A percentile compares a stretch with the other conserved stretches of the same genome.
phyloP scores from a whole-genome alignment of 64 coral and sea anemone genomes.

The Pocillopora damicornis region DNA sequence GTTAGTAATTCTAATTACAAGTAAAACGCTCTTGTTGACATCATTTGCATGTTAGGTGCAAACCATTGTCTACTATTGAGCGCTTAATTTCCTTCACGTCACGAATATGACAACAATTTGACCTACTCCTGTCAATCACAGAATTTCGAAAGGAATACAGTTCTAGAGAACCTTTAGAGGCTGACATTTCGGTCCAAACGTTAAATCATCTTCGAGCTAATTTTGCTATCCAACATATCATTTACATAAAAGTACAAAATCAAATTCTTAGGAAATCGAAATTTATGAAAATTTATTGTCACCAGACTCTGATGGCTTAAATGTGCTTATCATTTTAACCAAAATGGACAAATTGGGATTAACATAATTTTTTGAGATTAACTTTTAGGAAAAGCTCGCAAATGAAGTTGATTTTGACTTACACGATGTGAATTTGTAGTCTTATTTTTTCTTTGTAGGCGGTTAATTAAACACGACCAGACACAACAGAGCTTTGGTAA shows the following conservation, averaged over 20 bases:
- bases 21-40: too few species aligned
- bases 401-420: too few species aligned
- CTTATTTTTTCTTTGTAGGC: too few species aligned
- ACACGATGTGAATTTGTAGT: too few species aligned
- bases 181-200: neutral
- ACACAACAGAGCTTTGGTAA: too few species aligned
- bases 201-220: neutral
- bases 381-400: too few species aligned
- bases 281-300: neutral
- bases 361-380: too few species aligned
- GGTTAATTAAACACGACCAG: too few species aligned
- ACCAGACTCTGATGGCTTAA: too few species aligned
- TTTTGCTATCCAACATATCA: neutral
- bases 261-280: neutral
- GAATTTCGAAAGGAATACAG: neutral
- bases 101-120: neutral
- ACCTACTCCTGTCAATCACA: neutral
- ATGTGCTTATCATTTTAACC: too few species aligned
- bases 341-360: too few species aligned
- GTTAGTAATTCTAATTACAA: neutral
- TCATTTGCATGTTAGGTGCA: conserved; percentile 23
- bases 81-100: neutral
- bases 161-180: neutral
- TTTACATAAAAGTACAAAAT: neutral
- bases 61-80: neutral